Base-by-base conservation (phyloP, 2,888 invertebrate genomes). In the Trissolcus japonicus region DNA sequence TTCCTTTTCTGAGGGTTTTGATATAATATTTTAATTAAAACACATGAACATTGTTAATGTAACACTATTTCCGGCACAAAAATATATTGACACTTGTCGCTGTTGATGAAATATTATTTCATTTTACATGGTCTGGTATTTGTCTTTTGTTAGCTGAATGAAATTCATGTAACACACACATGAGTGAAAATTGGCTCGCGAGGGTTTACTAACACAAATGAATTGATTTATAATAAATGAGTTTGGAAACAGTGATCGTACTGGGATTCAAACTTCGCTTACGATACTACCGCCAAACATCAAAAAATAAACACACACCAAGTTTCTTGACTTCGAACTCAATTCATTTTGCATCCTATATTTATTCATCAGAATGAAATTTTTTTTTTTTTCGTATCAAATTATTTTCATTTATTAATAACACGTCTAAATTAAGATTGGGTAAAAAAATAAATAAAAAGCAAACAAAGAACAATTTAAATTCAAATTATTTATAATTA, bases 51-150 rank as follows among this genome's bases (percentile, higher is more conserved):
- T 1, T 35, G 35, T 11, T 35, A 35, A 35, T 9, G 53, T 25
- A 19, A 46, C 60, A 25, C 51, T 54, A 40, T 57, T 66, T 51
- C 35, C 19, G 41, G 50, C 57, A 50, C 16, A 48, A 66, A 66
- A 66, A 66, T 57, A 66, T 57, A 66, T 66, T 57, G 35, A 57
- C 66, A 16, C 16, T 50, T 14, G 40, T 40, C 51, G 50, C 13
- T 35, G 35, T 35, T 57, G 56, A 6, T 51, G 41, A 67, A 67
- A 67, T 59, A 67, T 59, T 53, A 59, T 35, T 56, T 66, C 51
- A 57, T 66, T 66, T 67, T 43, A 43, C 53, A 67, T 59, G 43
- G 59, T 67, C 59, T 53, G 43, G 40, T 53, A 59, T 59, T 59
- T 55, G 65, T 48, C 35, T 43, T 19, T 48, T 55, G 55, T 48